Evolutionary conservation across 2,113 vertebrate genomes (phyloP), one percentile per base, ranked within the genome.

Genomic region (Corvus cornix): DNA sequence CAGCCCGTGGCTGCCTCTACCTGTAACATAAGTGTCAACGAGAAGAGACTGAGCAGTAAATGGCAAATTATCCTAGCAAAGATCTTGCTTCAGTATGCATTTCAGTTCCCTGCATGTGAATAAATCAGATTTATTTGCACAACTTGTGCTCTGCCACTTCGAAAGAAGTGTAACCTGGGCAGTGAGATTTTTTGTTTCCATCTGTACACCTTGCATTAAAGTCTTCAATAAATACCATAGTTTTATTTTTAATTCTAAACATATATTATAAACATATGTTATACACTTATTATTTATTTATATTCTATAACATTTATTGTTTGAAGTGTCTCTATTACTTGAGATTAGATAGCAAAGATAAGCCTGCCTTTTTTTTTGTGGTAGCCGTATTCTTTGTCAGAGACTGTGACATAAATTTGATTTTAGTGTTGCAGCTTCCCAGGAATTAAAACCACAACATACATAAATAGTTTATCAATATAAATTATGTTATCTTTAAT

Each of bases 1-100:
- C 11, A 10, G 41, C 48, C 41, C 0, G 0, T 8, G 22, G 31
- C 62, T 58, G 33, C 51, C 44, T 58, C 17, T 39, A 4, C 24
- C 23, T 24, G 8, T 63, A 24, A 22, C 16, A 7, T 19, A 24
- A 15, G 24, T 6, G 1, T 21, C 16, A 74, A 16, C 9, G 2
- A 59, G 60, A 78, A 75, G 60, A 70, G 33, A 56, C 17, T 27
- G 46, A 83, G 49, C 58, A 46, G 44, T 24, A 80, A 88, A 41
- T n/a, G 22, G n/a, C 24, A 60, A 73, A 49, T 41, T 69, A 26
- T 11, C 19, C 30, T 20, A 30, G 33, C 20, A 43, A 63, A 51
- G 49, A 16, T 33, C 28, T 70, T 44, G 21, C 35, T 79, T 13
- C 31, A 30, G 24, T 0, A 1, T 43, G 31, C 16, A 5, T 55